phyloP scores from a whole-genome alignment of 2,888 invertebrate species.

The Nowickia ferox region DNA sequence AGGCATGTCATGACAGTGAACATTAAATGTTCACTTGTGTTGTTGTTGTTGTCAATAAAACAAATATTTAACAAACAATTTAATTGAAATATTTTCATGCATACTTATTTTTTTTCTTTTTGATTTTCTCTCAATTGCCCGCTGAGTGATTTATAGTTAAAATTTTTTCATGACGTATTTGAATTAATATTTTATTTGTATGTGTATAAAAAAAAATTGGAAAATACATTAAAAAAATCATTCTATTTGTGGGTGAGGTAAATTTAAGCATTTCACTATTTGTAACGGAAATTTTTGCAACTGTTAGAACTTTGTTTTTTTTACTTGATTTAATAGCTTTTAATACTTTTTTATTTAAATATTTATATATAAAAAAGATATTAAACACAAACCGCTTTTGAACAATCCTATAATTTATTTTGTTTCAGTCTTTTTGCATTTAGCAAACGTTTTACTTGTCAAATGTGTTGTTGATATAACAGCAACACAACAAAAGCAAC shows the following conservation, averaged over 20 bases:
- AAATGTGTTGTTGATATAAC: conserved; percentile 36
- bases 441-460: conserved; percentile 56
- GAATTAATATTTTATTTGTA: conserved; percentile 17
- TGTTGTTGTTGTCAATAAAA: conserved; percentile 55
- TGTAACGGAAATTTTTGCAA: conserved; percentile 60
- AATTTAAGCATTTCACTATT: conserved; percentile 19
- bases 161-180: conserved; percentile 72
- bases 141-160: conserved; percentile 68
- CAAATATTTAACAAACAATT: conserved; percentile 56
- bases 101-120: conserved; percentile 2
- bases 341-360: conserved; percentile 21
- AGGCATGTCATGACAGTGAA: conserved; percentile 76
- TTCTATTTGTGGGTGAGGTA: conserved; percentile 54
- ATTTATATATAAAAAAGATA: neutral
- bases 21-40: conserved; percentile 51
- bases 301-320: conserved; percentile 13
- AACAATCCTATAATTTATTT: conserved; percentile 51
- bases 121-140: conserved; percentile 33
- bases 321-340: conserved; percentile 44
- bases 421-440: conserved; percentile 25
- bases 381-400: conserved; percentile 10
- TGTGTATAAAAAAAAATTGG: conserved; percentile 1
- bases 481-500: neutral
- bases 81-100: conserved; percentile 73
- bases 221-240: conserved; percentile 4